Conservation (phyloP, 2,888 invertebrate species). For the Noctua comes region DNA sequence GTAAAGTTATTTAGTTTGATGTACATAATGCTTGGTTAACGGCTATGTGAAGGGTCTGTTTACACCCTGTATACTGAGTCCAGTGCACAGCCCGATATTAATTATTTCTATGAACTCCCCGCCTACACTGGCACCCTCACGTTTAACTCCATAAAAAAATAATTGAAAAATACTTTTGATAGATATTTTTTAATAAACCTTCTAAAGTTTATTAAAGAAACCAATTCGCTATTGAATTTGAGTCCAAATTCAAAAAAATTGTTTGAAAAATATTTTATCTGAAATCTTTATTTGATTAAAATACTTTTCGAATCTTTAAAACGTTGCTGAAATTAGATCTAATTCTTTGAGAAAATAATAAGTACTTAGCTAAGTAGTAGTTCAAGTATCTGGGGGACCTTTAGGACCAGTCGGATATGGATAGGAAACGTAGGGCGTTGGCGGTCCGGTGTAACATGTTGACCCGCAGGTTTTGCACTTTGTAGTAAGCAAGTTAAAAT, state of each 20-base stretch:
- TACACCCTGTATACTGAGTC: too few species aligned
- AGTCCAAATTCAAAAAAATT: conserved; percentile 60
- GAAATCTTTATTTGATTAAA: conserved; percentile 66
- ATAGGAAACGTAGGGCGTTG: too few species aligned
- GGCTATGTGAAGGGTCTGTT: too few species aligned
- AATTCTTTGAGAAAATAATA: background rate
- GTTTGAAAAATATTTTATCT: conserved; percentile 36
- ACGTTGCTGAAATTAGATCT: conserved; percentile 15
- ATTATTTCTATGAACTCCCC: background rate
- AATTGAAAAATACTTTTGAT: conserved; percentile 66
- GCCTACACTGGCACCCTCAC: conserved; percentile 48
- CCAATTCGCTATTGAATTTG: conserved; percentile 65
- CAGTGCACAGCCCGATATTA: background rate
- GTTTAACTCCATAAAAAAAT: conserved; percentile 52
- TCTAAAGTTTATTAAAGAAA: conserved; percentile 66
- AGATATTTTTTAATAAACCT: conserved; percentile 70
- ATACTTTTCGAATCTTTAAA: conserved; percentile 57
- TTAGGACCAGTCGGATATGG: too few species aligned
- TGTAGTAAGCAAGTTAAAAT: too few species aligned
- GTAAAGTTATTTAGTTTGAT: too few species aligned
- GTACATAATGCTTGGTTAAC: too few species aligned
- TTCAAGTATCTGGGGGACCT: too few species aligned
- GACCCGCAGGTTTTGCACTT: too few species aligned
- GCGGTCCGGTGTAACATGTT: too few species aligned
- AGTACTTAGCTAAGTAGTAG: background rate